Evolutionary conservation across 2,113 vertebrate genomes (phyloP).

Genomic region (Ctenodactylus gundi): DNA sequence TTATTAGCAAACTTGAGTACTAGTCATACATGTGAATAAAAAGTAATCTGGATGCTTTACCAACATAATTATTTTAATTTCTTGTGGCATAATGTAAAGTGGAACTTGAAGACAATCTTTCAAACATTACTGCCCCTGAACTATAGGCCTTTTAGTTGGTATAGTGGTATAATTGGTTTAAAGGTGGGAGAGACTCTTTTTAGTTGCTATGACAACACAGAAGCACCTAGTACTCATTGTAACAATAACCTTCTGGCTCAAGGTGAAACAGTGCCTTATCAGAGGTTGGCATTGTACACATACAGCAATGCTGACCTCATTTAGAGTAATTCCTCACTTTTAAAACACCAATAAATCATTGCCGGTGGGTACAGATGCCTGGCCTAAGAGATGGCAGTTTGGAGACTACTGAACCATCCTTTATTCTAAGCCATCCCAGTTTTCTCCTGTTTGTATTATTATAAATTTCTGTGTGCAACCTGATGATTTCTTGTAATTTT

Average conservation of each 20-base stretch:
- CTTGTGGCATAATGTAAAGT: neutral
- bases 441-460: too few relatives aligned
- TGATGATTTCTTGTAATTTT: neutral
- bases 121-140: neutral
- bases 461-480: neutral
- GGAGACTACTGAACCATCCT: neutral
- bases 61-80: neutral
- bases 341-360: neutral
- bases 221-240: neutral
- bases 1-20: neutral
- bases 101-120: slow-evolving; percentile 24
- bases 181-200: slow-evolving; percentile 41
- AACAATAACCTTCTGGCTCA: neutral
- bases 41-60: neutral
- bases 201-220: neutral
- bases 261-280: slow-evolving; percentile 7
- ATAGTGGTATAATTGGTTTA: neutral
- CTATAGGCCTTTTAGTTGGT: slow-evolving; percentile 4
- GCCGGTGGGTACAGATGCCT: neutral
- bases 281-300: neutral
- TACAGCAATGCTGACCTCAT: neutral
- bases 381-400: neutral
- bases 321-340: neutral
- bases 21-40: too few relatives aligned
- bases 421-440: too few relatives aligned